Conservation (phyloP, 1,140 invertebrate species). For the Tetramorium simillimum region DNA sequence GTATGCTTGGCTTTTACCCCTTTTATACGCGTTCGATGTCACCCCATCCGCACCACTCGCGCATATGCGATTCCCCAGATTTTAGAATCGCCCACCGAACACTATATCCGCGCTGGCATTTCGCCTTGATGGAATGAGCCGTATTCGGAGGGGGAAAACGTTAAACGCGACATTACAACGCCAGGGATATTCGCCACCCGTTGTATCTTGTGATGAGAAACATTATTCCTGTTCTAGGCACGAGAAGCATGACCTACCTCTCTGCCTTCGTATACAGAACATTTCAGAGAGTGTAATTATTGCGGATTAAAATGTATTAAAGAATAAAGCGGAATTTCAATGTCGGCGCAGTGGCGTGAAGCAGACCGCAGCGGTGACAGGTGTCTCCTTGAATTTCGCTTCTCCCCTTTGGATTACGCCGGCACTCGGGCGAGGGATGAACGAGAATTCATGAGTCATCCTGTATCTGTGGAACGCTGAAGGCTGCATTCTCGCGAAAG, state of each 20-base stretch:
- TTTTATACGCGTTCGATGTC: constrained; percentile 36
- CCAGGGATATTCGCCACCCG: constrained; percentile 10
- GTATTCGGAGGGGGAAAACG: not conserved
- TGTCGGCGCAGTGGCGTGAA: not conserved
- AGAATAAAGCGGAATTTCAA: constrained; percentile 3
- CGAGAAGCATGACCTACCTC: not conserved
- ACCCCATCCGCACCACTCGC: not conserved
- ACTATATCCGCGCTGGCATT: constrained; percentile 12
- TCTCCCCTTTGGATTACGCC: not conserved
- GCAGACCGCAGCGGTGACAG: no score
- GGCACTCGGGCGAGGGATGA: not conserved
- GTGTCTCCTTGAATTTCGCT: not conserved
- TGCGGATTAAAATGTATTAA: not conserved
- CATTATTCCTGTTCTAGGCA: not conserved
- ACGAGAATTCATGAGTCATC: not conserved
- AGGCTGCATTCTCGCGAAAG: not conserved
- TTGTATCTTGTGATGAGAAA: constrained; percentile 28
- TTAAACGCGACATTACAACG: constrained; percentile 25
- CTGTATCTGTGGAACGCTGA: not conserved
- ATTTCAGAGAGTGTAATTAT: constrained; percentile 4
- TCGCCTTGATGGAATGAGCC: constrained; percentile 10
- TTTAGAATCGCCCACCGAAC: constrained; percentile 18
- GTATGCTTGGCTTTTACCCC: constrained; percentile 10
- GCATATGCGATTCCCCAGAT: constrained; percentile 21
- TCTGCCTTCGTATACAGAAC: not conserved